Percentiles rank a stretch among this genome's conserved stretches.
Evolutionary conservation across 2,113 vertebrate species (phyloP).

Genomic region (Elachura formosa): DNA sequence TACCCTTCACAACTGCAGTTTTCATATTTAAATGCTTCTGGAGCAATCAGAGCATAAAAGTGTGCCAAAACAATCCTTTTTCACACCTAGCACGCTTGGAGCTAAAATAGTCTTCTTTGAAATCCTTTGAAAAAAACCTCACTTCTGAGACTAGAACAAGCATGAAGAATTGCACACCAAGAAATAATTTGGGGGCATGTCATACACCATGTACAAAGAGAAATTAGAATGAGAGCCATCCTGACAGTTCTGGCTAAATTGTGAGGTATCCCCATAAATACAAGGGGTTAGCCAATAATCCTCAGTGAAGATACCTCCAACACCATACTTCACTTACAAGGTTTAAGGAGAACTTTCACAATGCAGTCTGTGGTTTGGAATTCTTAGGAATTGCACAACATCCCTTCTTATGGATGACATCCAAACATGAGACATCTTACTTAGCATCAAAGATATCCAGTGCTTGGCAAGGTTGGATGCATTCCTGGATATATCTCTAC

Average conservation of each 20-base stretch:
- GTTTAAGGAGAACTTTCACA: background rate
- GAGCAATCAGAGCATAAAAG: background rate
- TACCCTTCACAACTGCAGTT: background rate
- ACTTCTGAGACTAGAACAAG: background rate
- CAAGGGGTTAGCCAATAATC: background rate
- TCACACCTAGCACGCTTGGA: background rate
- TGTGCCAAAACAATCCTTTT: constrained; percentile 10
- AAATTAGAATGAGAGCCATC: background rate
- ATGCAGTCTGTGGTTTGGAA: background rate
- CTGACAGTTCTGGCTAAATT: background rate
- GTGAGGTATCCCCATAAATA: background rate
- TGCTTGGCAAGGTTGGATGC: background rate
- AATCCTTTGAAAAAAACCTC: background rate
- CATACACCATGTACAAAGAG: background rate
- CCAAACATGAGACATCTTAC: background rate
- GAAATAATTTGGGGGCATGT: background rate
- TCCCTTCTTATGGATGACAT: background rate
- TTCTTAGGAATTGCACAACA: background rate
- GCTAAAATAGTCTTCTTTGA: background rate
- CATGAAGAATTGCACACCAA: background rate
- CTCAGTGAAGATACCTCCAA: background rate
- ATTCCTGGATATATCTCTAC: background rate
- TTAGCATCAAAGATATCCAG: background rate
- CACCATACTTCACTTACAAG: background rate
- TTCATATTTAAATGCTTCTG: background rate